Evolutionary conservation across 2,113 vertebrate genomes (phyloP).

Genomic region (Chaetops frenatus): DNA sequence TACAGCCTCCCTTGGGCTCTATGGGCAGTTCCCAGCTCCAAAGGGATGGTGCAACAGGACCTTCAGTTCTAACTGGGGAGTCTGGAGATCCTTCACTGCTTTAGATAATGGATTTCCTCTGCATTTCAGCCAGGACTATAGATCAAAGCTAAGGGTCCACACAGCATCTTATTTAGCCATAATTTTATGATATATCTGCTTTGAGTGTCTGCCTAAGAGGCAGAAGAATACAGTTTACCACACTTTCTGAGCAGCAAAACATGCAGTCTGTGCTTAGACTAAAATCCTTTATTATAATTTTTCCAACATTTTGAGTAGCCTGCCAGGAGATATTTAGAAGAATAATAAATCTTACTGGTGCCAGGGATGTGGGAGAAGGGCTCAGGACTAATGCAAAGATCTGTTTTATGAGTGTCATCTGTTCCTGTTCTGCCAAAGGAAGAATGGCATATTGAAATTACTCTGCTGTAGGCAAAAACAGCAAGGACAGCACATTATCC

Average conservation of each 20-base stretch:
- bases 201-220: background rate
- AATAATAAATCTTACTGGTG: constrained; percentile 27
- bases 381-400: constrained; percentile 29
- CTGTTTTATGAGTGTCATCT: constrained; percentile 44
- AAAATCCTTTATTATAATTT: constrained; percentile 1
- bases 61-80: background rate
- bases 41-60: background rate
- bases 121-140: background rate
- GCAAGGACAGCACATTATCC: constrained; percentile 31
- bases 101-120: background rate
- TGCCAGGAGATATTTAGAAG: constrained; percentile 34
- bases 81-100: background rate
- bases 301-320: background rate
- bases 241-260: background rate
- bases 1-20: background rate
- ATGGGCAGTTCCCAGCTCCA: background rate
- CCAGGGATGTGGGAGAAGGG: constrained; percentile 11
- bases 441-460: constrained; percentile 51
- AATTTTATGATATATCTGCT: background rate
- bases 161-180: background rate
- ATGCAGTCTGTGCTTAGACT: background rate
- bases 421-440: constrained; percentile 39
- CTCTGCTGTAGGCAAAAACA: constrained; percentile 48
- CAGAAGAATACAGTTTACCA: background rate
- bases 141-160: background rate